Conservation (phyloP, 1,140 invertebrate species). For the Drosophila grimshawi region DNA sequence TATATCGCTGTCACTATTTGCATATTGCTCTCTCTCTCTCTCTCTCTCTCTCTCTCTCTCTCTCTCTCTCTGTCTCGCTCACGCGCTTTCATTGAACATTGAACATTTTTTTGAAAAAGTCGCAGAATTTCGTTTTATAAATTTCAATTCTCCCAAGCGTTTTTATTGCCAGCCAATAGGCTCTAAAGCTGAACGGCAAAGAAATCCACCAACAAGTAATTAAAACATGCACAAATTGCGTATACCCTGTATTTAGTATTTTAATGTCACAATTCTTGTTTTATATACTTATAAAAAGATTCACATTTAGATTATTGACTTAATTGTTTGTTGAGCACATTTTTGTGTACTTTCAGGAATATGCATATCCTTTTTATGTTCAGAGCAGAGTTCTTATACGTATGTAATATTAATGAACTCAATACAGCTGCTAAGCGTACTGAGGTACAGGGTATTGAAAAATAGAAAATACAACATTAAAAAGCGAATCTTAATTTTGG, state of each 20-base stretch:
- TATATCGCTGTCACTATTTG: slow-evolving; percentile 7
- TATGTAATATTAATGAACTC: no score
- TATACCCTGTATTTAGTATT: background rate
- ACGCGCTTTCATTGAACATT: slow-evolving; percentile 1
- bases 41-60: background rate
- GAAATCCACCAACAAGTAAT: background rate
- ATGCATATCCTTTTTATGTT: slow-evolving; percentile 1
- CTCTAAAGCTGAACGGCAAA: slow-evolving; percentile 19
- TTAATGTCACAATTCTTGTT: no score
- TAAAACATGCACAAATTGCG: background rate
- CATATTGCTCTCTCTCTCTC: background rate
- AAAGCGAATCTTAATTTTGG: slow-evolving; percentile 47
- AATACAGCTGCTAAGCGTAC: no score
- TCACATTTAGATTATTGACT: no score
- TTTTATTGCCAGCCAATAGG: slow-evolving; percentile 50
- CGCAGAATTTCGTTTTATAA: slow-evolving; percentile 7
- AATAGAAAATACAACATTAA: slow-evolving; percentile 24
- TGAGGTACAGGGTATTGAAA: slow-evolving; percentile 1
- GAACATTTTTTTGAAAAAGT: slow-evolving; percentile 14
- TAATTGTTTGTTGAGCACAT: background rate
- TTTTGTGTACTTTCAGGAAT: background rate
- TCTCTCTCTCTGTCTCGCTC: background rate
- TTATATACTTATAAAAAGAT: no score
- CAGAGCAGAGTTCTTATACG: no score
- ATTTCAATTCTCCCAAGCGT: slow-evolving; percentile 21